Base-by-base conservation (phyloP, 2,888 invertebrate genomes). In the Andrena flavipes region DNA sequence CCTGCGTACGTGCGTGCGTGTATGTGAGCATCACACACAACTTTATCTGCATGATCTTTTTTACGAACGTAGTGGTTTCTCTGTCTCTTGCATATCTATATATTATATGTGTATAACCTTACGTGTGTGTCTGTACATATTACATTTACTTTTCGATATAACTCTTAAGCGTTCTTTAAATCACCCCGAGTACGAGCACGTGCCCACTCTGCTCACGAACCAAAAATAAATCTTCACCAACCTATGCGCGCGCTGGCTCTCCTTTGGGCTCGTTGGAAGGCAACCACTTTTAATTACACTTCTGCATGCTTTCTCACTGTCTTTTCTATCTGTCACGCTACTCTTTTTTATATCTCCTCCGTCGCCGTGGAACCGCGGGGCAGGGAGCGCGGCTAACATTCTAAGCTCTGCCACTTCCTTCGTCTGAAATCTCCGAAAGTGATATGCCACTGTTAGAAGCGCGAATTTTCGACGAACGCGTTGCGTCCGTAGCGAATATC, bases 221-320 rank as follows among this genome's bases (percentile, higher is more conserved):
- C 54, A 65, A 56, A 78, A 67, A 67, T 67, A 10, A 75, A 86
- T 79, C 79, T 80, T 86, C 87, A 82, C 73, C 79, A 72, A 87
- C 76, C 82, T 82, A 79, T 89, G 88, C 89, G 87, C 89, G 88
- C 89, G 85, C 89, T 85, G 87, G 84, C 85, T 89, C 87, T 84
- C 82, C 84, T 88, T 87, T 88, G 88, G 87, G 87, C 87, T 89
- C 88, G 85, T 88, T 88, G 81, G 85, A 88, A 89, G 87, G 65
- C 87, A 83, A 87, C 79, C 85, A 85, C 83, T 82, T 85, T 85
- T 77, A 33, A 88, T 82, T 88, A 84, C 87, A 88, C 89, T 87
- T 88, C 35, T 84, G 87, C 87, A 87, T 88, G 87, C 49, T 76
- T 78, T 84, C 68, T 88, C 83, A 82, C 84, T 77, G 78, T 82